Conservation (phyloP, 2,797 vertebrate species). For the Telmatherina bonti region DNA sequence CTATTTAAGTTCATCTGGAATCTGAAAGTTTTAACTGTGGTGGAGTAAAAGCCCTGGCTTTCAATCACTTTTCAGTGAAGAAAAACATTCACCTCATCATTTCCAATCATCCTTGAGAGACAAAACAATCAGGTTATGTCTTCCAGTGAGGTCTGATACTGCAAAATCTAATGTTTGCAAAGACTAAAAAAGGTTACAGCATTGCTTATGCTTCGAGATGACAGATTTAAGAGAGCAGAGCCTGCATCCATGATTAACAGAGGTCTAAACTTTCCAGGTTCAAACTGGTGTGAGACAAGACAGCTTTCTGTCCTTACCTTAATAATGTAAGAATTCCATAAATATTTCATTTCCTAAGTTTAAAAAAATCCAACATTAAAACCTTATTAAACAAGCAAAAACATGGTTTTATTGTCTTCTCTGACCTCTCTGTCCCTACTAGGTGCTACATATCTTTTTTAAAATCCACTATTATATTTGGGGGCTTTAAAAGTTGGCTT, state of each 20-base stretch:
- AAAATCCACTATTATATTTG: neutral
- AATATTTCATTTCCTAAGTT: constrained; percentile 15
- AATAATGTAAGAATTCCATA: constrained; percentile 31
- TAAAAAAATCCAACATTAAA: neutral
- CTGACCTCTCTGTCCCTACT: too few species aligned
- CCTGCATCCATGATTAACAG: neutral
- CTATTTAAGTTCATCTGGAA: neutral
- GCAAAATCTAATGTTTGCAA: constrained; percentile 3
- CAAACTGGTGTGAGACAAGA: constrained; percentile 46
- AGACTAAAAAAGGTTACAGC: constrained; percentile 30
- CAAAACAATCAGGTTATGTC: constrained; percentile 6
- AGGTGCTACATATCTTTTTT: neutral
- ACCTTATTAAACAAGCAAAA: neutral
- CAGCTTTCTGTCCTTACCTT: constrained; percentile 34
- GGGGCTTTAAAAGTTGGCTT: neutral
- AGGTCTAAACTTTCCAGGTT: constrained; percentile 39
- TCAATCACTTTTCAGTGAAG: neutral
- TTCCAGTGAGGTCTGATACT: neutral
- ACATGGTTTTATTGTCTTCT: too few species aligned
- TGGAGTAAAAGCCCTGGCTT: neutral
- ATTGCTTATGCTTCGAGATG: constrained; percentile 32
- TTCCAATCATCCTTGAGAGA: neutral
- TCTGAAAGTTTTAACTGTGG: neutral
- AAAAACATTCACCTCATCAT: neutral
- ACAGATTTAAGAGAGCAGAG: constrained; percentile 50